These are phyloP conservation scores for Elephantulus edwardii DNA, from an alignment of 2,113 vertebrate genomes.

Conservation along the genomic window DNA sequence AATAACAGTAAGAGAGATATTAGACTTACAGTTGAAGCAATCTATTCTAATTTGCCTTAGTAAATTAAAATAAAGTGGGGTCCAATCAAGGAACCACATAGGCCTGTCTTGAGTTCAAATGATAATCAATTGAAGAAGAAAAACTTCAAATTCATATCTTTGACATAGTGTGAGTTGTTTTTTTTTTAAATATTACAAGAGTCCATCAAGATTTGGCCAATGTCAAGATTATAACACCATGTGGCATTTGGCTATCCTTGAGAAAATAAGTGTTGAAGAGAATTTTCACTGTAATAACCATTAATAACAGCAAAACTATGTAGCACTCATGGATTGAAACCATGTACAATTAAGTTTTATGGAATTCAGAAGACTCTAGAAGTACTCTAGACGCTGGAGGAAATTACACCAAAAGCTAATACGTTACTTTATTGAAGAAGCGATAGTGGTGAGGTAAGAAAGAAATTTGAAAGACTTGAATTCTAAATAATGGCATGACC, in stretches of 20 bases:
- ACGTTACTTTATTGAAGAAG: neutral
- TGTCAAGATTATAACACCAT: neutral
- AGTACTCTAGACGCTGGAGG: neutral
- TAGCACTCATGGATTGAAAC: neutral
- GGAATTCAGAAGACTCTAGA: neutral
- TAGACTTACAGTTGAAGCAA: too few species aligned
- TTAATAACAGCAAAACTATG: neutral
- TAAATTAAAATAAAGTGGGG: neutral
- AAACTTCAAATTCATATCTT: neutral
- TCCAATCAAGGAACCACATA: neutral
- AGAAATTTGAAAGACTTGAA: neutral
- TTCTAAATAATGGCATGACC: neutral
- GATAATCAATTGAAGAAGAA: constrained; percentile 7
- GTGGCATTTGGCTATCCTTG: neutral
- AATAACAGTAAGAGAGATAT: too few species aligned
- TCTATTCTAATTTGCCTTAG: neutral
- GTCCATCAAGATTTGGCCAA: neutral
- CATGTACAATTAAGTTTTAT: neutral
- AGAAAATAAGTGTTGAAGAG: neutral
- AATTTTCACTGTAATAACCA: neutral
- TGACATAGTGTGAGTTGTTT: neutral
- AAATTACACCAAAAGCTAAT: neutral
- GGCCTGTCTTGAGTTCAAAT: neutral
- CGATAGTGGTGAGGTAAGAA: neutral
- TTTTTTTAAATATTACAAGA: neutral